Conservation (phyloP, 1,140 invertebrate species). For the Sitophilus oryzae region DNA sequence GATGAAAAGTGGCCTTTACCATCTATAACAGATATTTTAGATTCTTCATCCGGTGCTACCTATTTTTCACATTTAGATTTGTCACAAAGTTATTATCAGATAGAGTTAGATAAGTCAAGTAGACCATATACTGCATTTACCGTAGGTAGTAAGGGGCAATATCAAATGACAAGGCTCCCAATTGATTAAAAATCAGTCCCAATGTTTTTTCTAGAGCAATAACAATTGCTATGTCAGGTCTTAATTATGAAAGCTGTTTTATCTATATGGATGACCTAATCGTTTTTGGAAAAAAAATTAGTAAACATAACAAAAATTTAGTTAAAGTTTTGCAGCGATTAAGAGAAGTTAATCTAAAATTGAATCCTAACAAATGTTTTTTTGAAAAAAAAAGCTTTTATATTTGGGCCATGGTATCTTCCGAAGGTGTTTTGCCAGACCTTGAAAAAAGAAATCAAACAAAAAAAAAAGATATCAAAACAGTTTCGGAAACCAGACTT, state of each 20-base stretch:
- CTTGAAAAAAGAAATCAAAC: no score
- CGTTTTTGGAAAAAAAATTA: slow-evolving; percentile 36
- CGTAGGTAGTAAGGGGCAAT: slow-evolving; percentile 27
- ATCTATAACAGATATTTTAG: slow-evolving; percentile 31
- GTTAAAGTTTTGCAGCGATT: slow-evolving; percentile 36
- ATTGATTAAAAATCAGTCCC: slow-evolving; percentile 32
- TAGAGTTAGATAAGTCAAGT: slow-evolving; percentile 35
- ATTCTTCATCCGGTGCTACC: no score
- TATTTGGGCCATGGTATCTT: no score
- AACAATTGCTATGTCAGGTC: slow-evolving; percentile 28
- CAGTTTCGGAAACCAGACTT: no score
- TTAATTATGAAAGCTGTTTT: slow-evolving; percentile 29
- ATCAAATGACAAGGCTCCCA: slow-evolving; percentile 24
- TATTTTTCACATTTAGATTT: slow-evolving; percentile 30
- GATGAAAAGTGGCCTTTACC: slow-evolving; percentile 33
- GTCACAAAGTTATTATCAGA: slow-evolving; percentile 45
- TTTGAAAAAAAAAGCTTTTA: slow-evolving; percentile 45
- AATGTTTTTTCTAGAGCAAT: slow-evolving; percentile 29
- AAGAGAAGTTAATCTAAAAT: no score
- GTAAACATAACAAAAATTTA: slow-evolving; percentile 39
- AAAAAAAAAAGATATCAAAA: no score
- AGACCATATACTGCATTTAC: slow-evolving; percentile 45
- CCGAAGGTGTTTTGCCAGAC: no score
- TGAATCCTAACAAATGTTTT: slow-evolving; percentile 47
- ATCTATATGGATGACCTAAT: slow-evolving; percentile 43